These are phyloP conservation scores for Spodoptera littoralis DNA, from an alignment of 2,888 invertebrate genomes.

Conservation along the genomic window DNA sequence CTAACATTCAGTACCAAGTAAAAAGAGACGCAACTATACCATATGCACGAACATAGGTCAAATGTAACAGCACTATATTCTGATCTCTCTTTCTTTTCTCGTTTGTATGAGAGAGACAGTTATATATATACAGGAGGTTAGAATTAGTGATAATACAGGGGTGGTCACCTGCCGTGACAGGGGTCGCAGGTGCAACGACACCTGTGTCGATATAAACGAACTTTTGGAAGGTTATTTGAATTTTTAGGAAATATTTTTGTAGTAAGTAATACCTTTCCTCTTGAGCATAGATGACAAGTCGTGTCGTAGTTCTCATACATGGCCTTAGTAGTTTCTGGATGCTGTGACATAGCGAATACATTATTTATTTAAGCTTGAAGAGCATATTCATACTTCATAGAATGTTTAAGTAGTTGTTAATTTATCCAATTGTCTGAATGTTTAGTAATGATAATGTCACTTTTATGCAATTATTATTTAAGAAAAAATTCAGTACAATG, in stretches of 20 bases:
- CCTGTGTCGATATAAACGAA: constrained; percentile 66
- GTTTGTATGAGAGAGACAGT: constrained; percentile 15
- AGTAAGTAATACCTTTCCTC: too few species aligned
- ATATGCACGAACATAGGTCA: neutral
- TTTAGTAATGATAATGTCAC: neutral
- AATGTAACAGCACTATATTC: neutral
- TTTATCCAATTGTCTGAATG: too few species aligned
- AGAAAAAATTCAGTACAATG: too few species aligned
- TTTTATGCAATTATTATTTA: too few species aligned
- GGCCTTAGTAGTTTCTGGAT: too few species aligned
- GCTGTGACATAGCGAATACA: too few species aligned
- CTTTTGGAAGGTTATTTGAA: constrained; percentile 34
- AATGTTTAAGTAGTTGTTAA: too few species aligned
- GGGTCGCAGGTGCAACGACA: constrained; percentile 69
- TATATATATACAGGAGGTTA: constrained; percentile 3
- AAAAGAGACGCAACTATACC: neutral
- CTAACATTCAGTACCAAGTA: neutral
- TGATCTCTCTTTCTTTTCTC: constrained; percentile 3
- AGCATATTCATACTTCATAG: too few species aligned
- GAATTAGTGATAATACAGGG: constrained; percentile 56
- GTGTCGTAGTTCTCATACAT: too few species aligned
- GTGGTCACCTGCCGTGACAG: constrained; percentile 79
- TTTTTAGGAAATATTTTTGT: neutral
- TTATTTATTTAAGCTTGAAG: too few species aligned
- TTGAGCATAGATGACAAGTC: too few species aligned